These are phyloP conservation scores for Lamellibrachia columna DNA, from an alignment of 2,888 invertebrate genomes.

Conservation along the genomic window DNA sequence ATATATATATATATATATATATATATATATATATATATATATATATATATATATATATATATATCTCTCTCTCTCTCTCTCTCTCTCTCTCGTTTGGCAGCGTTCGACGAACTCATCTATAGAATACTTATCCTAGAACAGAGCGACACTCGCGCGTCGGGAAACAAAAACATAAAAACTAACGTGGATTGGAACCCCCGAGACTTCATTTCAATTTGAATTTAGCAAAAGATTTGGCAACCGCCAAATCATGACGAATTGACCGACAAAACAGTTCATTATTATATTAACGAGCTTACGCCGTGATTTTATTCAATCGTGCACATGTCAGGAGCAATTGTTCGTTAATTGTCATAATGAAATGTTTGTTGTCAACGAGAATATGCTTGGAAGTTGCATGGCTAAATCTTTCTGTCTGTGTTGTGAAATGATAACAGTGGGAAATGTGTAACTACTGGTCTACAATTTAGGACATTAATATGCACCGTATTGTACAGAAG, in stretches of 20 bases:
- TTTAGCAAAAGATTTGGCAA: not conserved
- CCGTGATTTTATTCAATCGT: not conserved
- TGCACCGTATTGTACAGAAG: not conserved
- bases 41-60: too few relatives aligned
- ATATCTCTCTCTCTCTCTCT: too few relatives aligned
- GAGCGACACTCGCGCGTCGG: not conserved
- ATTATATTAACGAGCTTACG: not conserved
- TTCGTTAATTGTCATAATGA: not conserved
- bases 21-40: too few relatives aligned
- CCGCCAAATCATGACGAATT: not conserved
- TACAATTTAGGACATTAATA: not conserved
- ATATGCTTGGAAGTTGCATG: not conserved
- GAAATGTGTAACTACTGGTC: not conserved
- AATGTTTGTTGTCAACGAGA: not conserved
- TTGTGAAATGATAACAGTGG: not conserved
- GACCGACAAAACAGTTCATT: not conserved
- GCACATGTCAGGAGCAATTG: not conserved
- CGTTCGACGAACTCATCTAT: too few relatives aligned
- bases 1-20: too few relatives aligned
- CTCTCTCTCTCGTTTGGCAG: too few relatives aligned
- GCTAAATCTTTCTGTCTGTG: not conserved
- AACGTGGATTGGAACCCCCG: not conserved
- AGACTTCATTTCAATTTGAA: not conserved
- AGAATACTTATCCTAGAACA: not conserved
- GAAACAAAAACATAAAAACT: not conserved